These are phyloP conservation scores for Ataeniobius toweri DNA, from an alignment of 2,797 vertebrate genomes.

Conservation along the genomic window DNA sequence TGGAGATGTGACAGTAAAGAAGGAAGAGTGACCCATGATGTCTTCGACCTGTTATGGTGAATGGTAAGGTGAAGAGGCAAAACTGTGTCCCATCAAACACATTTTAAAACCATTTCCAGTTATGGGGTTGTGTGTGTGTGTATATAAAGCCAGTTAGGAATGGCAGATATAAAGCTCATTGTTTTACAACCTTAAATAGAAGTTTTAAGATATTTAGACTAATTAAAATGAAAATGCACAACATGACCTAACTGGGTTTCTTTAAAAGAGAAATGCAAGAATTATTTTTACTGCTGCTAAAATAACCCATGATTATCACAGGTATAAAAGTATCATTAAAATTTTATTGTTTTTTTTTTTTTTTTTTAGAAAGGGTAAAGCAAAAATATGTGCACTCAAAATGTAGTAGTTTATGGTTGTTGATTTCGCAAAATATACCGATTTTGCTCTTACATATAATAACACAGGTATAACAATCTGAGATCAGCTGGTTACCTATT, in stretches of 20 bases:
- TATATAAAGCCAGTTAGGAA: neutral
- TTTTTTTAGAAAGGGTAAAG: too few species aligned
- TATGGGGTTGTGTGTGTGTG: neutral
- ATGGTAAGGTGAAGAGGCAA: constrained; percentile 52
- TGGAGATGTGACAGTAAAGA: constrained; percentile 90
- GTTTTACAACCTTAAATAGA: too few species aligned
- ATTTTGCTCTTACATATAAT: too few species aligned
- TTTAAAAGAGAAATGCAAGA: neutral
- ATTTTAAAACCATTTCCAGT: neutral
- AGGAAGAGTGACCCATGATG: constrained; percentile 87
- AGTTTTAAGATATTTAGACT: neutral
- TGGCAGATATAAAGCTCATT: neutral
- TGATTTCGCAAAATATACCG: too few species aligned
- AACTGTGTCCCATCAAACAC: neutral
- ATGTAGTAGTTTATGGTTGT: too few species aligned
- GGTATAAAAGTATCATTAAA: neutral
- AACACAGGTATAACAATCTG: too few species aligned
- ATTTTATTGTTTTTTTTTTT: too few species aligned
- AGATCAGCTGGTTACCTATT: too few species aligned
- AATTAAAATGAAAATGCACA: neutral
- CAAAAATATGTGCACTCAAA: too few species aligned
- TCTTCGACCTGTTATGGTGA: constrained; percentile 51
- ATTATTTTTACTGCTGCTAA: neutral
- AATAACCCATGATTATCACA: neutral
- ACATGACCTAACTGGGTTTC: neutral